These are phyloP conservation scores for Manduca sexta DNA, from an alignment of 1,140 invertebrate species.

Conservation along the genomic window DNA sequence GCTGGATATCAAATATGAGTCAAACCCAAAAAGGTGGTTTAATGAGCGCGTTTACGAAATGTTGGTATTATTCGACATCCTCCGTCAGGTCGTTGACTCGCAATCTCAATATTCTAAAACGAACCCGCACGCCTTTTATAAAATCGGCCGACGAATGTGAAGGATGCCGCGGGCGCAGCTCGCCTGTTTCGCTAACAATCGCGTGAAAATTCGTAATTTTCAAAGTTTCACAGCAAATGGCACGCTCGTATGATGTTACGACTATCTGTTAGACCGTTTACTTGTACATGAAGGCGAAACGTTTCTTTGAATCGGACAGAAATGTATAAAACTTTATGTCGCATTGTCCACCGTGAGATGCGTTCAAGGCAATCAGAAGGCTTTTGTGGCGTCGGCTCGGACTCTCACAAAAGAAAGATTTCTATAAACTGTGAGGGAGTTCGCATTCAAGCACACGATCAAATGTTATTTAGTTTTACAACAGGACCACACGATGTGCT, in stretches of 20 bases:
- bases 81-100: slow-evolving; percentile 36
- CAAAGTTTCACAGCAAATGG: slow-evolving; percentile 22
- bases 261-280: slow-evolving; percentile 45
- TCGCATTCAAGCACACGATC: slow-evolving; percentile 16
- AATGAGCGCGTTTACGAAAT: slow-evolving; percentile 54
- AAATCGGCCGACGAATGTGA: slow-evolving; percentile 12
- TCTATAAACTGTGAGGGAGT: slow-evolving; percentile 18
- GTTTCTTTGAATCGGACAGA: slow-evolving; percentile 38
- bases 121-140: slow-evolving; percentile 15
- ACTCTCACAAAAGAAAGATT: slow-evolving; percentile 22
- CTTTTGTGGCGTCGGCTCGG: slow-evolving; percentile 31
- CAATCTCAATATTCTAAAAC: slow-evolving; percentile 30
- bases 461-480: slow-evolving; percentile 15
- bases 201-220: slow-evolving; percentile 15
- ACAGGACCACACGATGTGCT: slow-evolving; percentile 10
- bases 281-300: slow-evolving; percentile 37
- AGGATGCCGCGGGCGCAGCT: slow-evolving; percentile 13
- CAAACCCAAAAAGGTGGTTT: slow-evolving; percentile 44
- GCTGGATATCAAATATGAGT: slow-evolving; percentile 39
- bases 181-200: slow-evolving; percentile 10
- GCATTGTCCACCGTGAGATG: slow-evolving; percentile 42
- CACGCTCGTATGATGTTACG: slow-evolving; percentile 38
- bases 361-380: slow-evolving; percentile 39
- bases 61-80: slow-evolving; percentile 42
- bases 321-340: slow-evolving; percentile 57